Evolutionary conservation across 2,888 invertebrate species (phyloP).

Genomic region (Heliconius ethilla): DNA sequence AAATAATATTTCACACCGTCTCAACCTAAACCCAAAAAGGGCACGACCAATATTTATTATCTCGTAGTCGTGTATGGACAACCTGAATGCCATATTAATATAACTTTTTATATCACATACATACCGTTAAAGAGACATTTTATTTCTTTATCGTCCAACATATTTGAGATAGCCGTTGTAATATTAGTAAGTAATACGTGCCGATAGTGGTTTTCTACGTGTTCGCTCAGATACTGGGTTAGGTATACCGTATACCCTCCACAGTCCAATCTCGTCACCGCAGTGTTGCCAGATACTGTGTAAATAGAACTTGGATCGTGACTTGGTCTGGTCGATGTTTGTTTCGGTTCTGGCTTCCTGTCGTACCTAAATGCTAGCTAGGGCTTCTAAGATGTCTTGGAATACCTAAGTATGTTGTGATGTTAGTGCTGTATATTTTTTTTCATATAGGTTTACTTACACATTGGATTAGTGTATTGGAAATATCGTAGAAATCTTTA

Average conservation of each 20-base stretch:
- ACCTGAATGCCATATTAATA: conserved; percentile 15
- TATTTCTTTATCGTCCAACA: conserved; percentile 23
- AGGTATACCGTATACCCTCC: conserved; percentile 57
- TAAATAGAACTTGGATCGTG: conserved; percentile 16
- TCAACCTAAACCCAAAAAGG: conserved; percentile 10
- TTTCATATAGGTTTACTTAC: not conserved
- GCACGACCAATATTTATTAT: conserved; percentile 20
- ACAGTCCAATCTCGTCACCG: conserved; percentile 50
- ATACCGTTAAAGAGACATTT: conserved; percentile 16
- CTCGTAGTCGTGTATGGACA: conserved; percentile 10
- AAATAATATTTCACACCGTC: conserved; percentile 10
- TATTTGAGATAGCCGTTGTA: conserved; percentile 22
- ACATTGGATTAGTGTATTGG: not conserved
- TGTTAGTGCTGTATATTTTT: not conserved
- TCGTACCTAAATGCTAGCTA: not conserved
- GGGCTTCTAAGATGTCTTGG: not conserved
- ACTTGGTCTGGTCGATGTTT: conserved; percentile 15
- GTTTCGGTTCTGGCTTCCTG: not conserved
- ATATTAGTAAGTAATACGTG: conserved; percentile 38
- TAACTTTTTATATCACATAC: conserved; percentile 15
- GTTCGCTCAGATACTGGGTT: conserved; percentile 37
- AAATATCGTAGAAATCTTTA: no score
- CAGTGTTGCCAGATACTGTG: conserved; percentile 24
- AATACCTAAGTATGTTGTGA: not conserved
- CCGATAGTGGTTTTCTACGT: conserved; percentile 39